Evolutionary conservation across 2,113 vertebrate genomes (phyloP), one percentile per base, ranked within the genome.

Genomic region (Neodon shergylaensis): DNA sequence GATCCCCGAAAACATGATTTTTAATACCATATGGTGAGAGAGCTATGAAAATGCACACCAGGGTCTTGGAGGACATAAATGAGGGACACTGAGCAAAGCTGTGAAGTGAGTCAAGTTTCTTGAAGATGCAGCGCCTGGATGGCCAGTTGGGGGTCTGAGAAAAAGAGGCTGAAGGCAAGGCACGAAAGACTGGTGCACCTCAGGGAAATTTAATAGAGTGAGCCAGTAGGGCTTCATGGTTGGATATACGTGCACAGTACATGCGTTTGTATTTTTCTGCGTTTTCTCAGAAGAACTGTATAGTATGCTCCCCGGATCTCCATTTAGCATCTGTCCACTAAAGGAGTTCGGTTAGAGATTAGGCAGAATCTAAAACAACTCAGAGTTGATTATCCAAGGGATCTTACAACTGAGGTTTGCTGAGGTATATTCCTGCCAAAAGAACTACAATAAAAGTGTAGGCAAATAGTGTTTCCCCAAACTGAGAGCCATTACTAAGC

Each of bases 381-480:
- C 61, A 61, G 61, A 78, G 44, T 70, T 65, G 88, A 54, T 96
- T 39, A 73, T 83, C 68, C 7, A 82, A 86, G 33, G 19, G 39
- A 33, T 66, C n/a, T 68, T 68, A 0, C 24, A 96, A 54, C 21
- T 12, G 33, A 39, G 28, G 28, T 89, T 96, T 96, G 13, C 52
- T 36, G 31, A 61, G 66, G 21, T 85, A 16, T 42, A 61, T 81
- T 82, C 88, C 72, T 87, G 22, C 44, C 39, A 74, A 4, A 77
- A 72, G n/a, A 8, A 66, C 63, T 52, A 44, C 85, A 61, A 49
- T 83, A 63, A 92, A 94, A 88, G 21, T 13, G 65, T 85, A 88
- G 73, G 49, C 2, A 91, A 92, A 81, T 28, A 89, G 22, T n/a
- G 3, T 2, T 28, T 92, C 68, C 22, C 8, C 12, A 73, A 70